A percentile compares a stretch with the other conserved stretches of the same genome.
phyloP scores from a whole-genome alignment of 2,113 vertebrate genomes.

The Seriola aureovittata region DNA sequence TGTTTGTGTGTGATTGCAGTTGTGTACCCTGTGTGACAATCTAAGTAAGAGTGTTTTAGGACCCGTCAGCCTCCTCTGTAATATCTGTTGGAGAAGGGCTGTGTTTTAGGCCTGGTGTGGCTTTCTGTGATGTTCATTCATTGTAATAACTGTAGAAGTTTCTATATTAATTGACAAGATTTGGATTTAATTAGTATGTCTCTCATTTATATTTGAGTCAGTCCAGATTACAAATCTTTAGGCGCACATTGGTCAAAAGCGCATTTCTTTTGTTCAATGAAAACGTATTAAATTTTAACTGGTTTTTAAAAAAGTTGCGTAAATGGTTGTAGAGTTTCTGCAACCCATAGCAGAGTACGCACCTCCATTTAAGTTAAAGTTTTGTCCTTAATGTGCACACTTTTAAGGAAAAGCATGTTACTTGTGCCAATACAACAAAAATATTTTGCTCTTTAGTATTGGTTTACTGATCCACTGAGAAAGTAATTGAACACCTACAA shows the following conservation, averaged over 20 bases:
- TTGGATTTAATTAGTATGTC: slow-evolving; percentile 33
- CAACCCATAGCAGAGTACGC: background rate
- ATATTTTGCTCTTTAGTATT: slow-evolving; percentile 61
- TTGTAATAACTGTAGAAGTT: slow-evolving; percentile 50
- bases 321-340: background rate
- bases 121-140: slow-evolving; percentile 49
- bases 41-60: slow-evolving; percentile 60
- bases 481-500: slow-evolving; percentile 44
- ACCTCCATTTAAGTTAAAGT: slow-evolving; percentile 10
- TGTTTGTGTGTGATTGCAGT: slow-evolving; percentile 67
- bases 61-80: slow-evolving; percentile 27
- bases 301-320: background rate
- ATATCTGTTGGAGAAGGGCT: slow-evolving; percentile 22
- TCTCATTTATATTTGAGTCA: slow-evolving; percentile 42
- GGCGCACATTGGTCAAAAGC: slow-evolving; percentile 26
- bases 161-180: slow-evolving; percentile 31
- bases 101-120: slow-evolving; percentile 60
- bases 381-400: slow-evolving; percentile 60
- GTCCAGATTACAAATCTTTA: slow-evolving; percentile 26
- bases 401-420: slow-evolving; percentile 61
- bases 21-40: slow-evolving; percentile 55
- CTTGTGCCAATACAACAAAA: slow-evolving; percentile 78
- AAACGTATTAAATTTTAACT: background rate
- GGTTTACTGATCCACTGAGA: slow-evolving; percentile 50
- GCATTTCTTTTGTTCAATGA: background rate